Evolutionary conservation across 2,888 invertebrate species (phyloP), one percentile per base, ranked within the genome.

Genomic region (Gari tellinella): DNA sequence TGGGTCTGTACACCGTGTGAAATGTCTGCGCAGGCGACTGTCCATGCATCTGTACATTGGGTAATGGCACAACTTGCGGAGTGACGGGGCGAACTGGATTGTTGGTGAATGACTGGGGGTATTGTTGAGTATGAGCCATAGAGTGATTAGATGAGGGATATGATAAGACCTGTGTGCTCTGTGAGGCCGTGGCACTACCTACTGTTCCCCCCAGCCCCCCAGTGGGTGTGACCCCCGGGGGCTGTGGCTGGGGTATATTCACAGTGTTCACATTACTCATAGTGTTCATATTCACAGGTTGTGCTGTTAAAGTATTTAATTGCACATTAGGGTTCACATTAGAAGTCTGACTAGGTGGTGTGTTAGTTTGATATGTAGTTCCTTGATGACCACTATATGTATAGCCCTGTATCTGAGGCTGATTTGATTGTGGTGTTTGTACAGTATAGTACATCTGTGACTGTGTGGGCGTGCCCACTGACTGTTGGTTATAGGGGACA

Each of bases 1-100:
- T 85, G 58, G 83, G 86, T 70, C 87, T 70, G 51, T 85, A 77
- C 69, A 86, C 67, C 12, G 86, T 57, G 23, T 72, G 84, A 74
- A 82, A 80, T 38, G 80, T 64, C 60, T 83, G 85, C 52, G 81
- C 61, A 60, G 77, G 67, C 69, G 70, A 65, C 58, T 78, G 69
- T 56, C 56, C 63, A 23, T 75, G 80, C 41, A 72, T 65, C 56
- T 77, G 83, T 61, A 83, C 75, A 60, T 72, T 72, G 17, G 73
- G 83, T 51, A 83, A 69, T 53, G 84, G 84, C 63, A 84, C 72
- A 46, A 86, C 69, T 60, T 83, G 82, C 21, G 79, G 82, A 45
- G 76, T 81, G 43, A 77, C 65, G 21, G 81, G 72, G 46, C 83
- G 65, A 62, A 75, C 58, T 4, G 72, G 76, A 40, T 66, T 65